Conservation (phyloP, 2,113 vertebrate genomes). For the Leiothrix lutea region DNA sequence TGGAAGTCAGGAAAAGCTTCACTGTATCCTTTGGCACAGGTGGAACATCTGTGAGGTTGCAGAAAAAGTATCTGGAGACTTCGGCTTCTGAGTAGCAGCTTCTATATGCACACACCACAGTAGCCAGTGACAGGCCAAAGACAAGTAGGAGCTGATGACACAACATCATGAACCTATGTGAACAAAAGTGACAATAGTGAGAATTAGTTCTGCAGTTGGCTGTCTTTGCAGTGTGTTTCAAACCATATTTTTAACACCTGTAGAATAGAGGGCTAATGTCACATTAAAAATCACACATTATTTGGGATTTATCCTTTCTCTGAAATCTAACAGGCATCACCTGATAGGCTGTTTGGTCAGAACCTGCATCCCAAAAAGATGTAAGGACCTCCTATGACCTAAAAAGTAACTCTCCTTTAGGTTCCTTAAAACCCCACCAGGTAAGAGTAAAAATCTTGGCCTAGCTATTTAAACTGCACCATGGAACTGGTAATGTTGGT, state of each 20-base stretch:
- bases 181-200: not conserved
- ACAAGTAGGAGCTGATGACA: conserved; percentile 28
- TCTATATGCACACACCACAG: not conserved
- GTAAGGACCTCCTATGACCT: not conserved
- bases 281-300: not conserved
- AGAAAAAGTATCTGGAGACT: conserved; percentile 21
- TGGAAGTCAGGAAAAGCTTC: conserved; percentile 72
- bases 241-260: not conserved
- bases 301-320: not conserved
- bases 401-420: not conserved
- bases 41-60: conserved; percentile 72
- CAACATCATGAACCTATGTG: conserved; percentile 53
- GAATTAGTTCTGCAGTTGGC: not conserved
- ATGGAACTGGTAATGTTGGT: not conserved
- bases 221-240: not conserved
- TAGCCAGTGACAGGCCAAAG: conserved; percentile 15
- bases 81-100: conserved; percentile 51
- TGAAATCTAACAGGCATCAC: not conserved
- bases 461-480: not conserved
- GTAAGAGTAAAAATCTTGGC: not conserved
- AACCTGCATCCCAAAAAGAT: not conserved
- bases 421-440: not conserved
- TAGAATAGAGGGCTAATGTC: not conserved
- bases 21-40: conserved; percentile 66
- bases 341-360: not conserved